phyloP scores from a whole-genome alignment of 2,888 invertebrate species.

The Camponotus fellah region DNA sequence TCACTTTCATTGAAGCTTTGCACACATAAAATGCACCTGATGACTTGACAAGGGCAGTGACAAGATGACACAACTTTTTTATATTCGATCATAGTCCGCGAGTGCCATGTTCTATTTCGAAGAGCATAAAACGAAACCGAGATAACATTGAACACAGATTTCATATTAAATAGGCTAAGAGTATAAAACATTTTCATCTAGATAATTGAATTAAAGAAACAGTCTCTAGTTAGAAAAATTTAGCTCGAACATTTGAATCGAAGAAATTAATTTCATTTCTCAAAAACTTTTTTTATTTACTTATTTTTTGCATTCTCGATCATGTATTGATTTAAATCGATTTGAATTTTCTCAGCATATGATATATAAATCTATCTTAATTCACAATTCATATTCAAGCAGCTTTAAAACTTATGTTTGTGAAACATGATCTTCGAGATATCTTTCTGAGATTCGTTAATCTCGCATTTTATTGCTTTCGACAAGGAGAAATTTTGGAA shows the following conservation, averaged over 20 bases:
- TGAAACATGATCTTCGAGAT: not conserved
- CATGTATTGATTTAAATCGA: not conserved
- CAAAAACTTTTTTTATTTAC: no score
- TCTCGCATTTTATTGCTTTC: not conserved
- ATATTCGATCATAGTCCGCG: slow-evolving; percentile 22
- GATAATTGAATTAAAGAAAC: not conserved
- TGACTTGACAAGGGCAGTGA: not conserved
- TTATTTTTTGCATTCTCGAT: not conserved
- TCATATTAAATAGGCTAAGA: slow-evolving; percentile 46
- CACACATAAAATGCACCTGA: not conserved
- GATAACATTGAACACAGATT: not conserved
- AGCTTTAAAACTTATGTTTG: not conserved
- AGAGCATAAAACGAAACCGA: not conserved
- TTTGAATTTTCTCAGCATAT: not conserved
- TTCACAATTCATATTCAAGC: not conserved
- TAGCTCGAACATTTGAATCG: not conserved
- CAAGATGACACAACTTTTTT: slow-evolving; percentile 17
- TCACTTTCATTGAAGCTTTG: not conserved
- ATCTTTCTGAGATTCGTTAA: not conserved
- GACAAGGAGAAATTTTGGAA: not conserved
- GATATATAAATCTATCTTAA: not conserved
- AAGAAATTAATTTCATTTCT: not conserved
- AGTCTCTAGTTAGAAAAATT: not conserved
- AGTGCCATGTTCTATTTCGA: not conserved
- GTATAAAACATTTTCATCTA: not conserved